Evolutionary conservation across 1,140 invertebrate species (phyloP), one percentile per base, ranked within the genome.

Genomic region (Papilio dardanus): DNA sequence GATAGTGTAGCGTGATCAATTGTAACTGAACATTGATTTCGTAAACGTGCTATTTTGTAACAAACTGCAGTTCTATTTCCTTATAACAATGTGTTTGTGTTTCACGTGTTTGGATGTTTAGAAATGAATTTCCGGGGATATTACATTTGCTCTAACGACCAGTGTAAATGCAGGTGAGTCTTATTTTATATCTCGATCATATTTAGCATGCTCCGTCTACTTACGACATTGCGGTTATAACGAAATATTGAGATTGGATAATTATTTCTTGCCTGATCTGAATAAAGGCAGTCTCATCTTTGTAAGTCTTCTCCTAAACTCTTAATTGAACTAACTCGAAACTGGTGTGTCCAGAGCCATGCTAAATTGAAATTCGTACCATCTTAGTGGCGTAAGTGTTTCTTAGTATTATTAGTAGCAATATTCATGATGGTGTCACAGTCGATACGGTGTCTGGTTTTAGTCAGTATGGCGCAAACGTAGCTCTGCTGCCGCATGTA

Each of bases 21-120:
- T 69, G 40, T 40, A 19, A 71, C 10, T 28, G 67, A 35, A 50
- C 37, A 50, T 71, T 30, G 69, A 71, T 71, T 71, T 71, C 40
- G 40, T 4, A 71, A 50, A 50, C 31, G 19, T 50, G n/a, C 14
- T 35, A 42, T 71, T 71, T 68, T 24, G 33, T 28, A 69, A 69
- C 37, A 3, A 30, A 58, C 24, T 62, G 8, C 24, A 28, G 54
- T 58, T 14, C 1, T 28, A 30, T 28, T 62, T 62, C 10, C 21
- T 28, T 58, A 3, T 28, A 14, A 62, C 19, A 5, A n/a, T 24
- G 24, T 14, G 14, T 58, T 24, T 58, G 19, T 24, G 50, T 58
- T 12, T 58, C 3, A 14, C n/a, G n/a, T 58, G 7, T 54, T 12
- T 21, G 46, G 10, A 33, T 12, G 30, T 28, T 30, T 62, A 62